Evolutionary conservation across 2,888 invertebrate genomes (phyloP), one percentile per base, ranked within the genome.

Genomic region (Campoletis raptor): DNA sequence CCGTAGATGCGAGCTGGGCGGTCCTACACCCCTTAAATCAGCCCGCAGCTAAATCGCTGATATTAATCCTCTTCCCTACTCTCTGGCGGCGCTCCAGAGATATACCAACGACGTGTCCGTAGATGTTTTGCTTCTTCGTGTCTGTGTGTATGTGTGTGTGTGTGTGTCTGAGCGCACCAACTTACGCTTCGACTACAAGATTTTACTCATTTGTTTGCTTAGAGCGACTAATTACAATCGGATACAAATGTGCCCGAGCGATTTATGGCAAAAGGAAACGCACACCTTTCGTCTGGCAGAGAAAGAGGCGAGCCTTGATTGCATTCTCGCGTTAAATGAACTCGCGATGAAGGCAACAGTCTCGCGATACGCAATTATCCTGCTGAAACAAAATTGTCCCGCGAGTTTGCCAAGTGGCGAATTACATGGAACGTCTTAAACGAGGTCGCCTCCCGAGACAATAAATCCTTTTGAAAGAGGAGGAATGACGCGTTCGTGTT

Each of bases 11-110:
- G 85, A 91, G 92, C 91, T 94, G 93, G 94, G 94, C 94, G 94
- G 94, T 94, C 93, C 93, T 92, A 91, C 94, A 93, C 93, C 92
- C 93, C 92, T 94, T 94, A 94, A 94, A 94, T 94, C 94, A 94
- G 92, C 92, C 92, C 85, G 90, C 89, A 91, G 92, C 93, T 90
- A 92, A 91, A 84, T 84, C 88, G 85, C 72, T 91, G 91, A 92
- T 91, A 92, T 93, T 91, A 92, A 91, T 90, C 89, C 90, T 90
- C 82, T 90, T 88, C 89, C 90, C 82, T 77, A 76, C 79, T 84
- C 74, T 83, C 86, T 81, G 85, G 84, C 86, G 86, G 86, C 86
- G 86, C 81, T 86, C 86, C 86, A 81, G 81, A 80, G 83, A 85
- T 72, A 72, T 72, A 30, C 30, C 66, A 67, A 12, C 70, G 54